A percentile compares a stretch with the other conserved stretches of the same genome.
Evolutionary conservation across 1,140 invertebrate species (phyloP).

Genomic region (Drosophila malerkotliana): DNA sequence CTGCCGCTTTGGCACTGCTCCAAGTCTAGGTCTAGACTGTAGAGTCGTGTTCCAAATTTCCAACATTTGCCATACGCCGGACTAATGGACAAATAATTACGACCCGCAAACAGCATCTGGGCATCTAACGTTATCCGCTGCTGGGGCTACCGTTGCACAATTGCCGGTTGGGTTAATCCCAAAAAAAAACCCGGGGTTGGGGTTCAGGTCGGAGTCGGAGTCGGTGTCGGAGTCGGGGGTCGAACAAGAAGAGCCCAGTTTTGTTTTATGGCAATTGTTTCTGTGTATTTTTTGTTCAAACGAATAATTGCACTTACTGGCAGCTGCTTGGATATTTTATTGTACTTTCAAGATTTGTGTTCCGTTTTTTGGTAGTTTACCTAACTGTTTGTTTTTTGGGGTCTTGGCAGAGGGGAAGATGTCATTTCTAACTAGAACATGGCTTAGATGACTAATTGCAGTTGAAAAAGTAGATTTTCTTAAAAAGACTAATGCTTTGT

Average conservation of each 20-base stretch:
- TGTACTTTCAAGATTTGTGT: not conserved
- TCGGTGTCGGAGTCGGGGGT: constrained; percentile 13
- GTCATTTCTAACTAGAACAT: not conserved
- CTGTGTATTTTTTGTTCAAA: constrained; percentile 6
- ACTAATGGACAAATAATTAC: constrained; percentile 78
- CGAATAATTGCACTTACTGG: constrained; percentile 27
- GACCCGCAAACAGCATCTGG: constrained; percentile 59
- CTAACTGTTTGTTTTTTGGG: not conserved
- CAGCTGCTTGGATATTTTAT: not conserved
- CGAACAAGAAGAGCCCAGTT: constrained; percentile 16
- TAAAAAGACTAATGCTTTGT: not conserved
- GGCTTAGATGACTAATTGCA: not conserved
- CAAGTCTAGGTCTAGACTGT: not conserved
- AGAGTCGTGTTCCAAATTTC: constrained; percentile 68
- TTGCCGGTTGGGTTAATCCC: constrained; percentile 14
- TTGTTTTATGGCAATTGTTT: constrained; percentile 63
- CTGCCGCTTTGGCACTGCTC: constrained; percentile 45
- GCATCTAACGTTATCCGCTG: constrained; percentile 50
- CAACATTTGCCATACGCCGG: constrained; percentile 45
- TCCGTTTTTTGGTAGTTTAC: constrained; percentile 13
- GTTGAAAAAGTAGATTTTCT: not conserved
- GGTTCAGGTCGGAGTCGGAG: not conserved
- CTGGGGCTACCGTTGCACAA: constrained; percentile 51
- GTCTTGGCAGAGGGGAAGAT: not conserved
- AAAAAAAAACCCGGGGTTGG: not conserved